Evolutionary conservation across 2,113 vertebrate genomes (phyloP).

Genomic region (Prunella fulvescens): DNA sequence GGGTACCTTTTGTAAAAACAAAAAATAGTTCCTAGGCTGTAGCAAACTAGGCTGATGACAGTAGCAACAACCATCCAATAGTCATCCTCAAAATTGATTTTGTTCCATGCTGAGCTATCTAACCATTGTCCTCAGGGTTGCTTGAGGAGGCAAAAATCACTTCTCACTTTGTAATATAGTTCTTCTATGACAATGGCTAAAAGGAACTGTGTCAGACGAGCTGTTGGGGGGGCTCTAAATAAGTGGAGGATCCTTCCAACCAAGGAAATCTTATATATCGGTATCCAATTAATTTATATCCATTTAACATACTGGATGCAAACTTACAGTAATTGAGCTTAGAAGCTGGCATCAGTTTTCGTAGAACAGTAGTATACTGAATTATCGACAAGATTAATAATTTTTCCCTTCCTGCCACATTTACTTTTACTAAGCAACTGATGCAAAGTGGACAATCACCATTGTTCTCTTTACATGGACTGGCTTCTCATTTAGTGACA

Average conservation of each 20-base stretch:
- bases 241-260: neutral
- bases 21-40: conserved; percentile 28
- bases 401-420: neutral
- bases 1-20: neutral
- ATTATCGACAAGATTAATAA: neutral
- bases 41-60: conserved; percentile 1
- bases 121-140: neutral
- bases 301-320: neutral
- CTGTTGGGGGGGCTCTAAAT: neutral
- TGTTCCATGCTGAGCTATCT: neutral
- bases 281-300: neutral
- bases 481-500: neutral
- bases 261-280: neutral
- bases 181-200: neutral
- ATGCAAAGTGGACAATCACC: neutral
- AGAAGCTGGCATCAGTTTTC: neutral
- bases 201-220: neutral
- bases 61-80: conserved; percentile 15
- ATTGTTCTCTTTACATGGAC: accelerated
- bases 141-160: conserved; percentile 3
- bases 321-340: neutral
- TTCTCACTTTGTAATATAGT: conserved; percentile 8
- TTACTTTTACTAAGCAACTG: neutral
- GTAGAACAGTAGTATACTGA: neutral
- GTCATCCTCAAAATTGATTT: neutral